Conservation (phyloP, 2,888 invertebrate species). For the Habroteleia sp. region DNA sequence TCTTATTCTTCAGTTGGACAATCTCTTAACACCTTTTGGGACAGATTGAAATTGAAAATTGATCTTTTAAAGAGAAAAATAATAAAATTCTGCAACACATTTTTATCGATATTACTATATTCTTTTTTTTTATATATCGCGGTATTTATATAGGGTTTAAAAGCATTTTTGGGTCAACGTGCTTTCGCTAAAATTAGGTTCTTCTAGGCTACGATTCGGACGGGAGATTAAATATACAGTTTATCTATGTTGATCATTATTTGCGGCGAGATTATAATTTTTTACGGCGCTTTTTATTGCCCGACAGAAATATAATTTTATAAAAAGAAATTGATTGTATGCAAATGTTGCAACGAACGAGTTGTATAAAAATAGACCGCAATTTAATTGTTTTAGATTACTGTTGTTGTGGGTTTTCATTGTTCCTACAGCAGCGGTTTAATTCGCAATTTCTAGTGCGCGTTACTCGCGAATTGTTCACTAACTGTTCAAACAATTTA, state of each 20-base stretch:
- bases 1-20: no score
- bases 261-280: no score
- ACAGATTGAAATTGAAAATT: no score
- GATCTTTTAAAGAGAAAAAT: no score
- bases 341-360: background rate
- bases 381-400: slow-evolving; percentile 6
- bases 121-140: no score
- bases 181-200: slow-evolving; percentile 2
- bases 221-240: no score
- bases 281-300: background rate
- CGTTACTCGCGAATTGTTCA: no score
- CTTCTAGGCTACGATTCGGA: background rate
- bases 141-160: no score
- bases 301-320: background rate
- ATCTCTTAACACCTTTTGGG: no score
- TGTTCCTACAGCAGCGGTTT: background rate
- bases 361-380: slow-evolving; percentile 13
- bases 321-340: slow-evolving; percentile 5
- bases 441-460: background rate
- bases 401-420: background rate
- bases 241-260: no score
- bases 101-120: no score
- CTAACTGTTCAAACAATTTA: no score
- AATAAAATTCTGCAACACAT: background rate
- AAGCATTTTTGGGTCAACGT: slow-evolving; percentile 9